Conservation (phyloP, 2,797 vertebrate genomes). For the Lutjanus argentimaculatus region DNA sequence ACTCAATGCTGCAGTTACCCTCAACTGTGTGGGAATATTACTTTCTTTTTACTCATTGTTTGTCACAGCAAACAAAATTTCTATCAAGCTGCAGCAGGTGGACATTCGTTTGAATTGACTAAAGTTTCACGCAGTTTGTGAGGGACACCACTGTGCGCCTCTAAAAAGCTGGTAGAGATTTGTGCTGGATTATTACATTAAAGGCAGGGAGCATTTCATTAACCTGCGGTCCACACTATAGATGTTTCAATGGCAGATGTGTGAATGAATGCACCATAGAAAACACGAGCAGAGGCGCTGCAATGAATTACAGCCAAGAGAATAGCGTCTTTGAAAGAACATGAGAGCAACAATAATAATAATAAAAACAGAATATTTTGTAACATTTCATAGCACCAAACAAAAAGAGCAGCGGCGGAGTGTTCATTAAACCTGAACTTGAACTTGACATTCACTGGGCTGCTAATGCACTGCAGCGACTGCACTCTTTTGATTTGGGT, state of each 20-base stretch:
- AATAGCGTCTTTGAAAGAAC: conserved; percentile 5
- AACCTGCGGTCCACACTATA: conserved; percentile 25
- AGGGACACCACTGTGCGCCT: conserved; percentile 1
- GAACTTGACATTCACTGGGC: conserved; percentile 58
- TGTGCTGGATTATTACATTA: conserved; percentile 16
- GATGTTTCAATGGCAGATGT: conserved; percentile 38
- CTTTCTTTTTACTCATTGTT: neutral
- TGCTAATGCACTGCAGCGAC: conserved; percentile 55
- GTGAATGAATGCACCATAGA: conserved; percentile 27
- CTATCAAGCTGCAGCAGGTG: neutral
- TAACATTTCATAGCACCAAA: conserved; percentile 23
- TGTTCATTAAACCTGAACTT: conserved; percentile 61
- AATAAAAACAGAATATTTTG: conserved; percentile 15
- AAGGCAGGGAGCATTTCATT: conserved; percentile 44
- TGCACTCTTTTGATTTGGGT: conserved; percentile 63
- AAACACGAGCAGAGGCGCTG: neutral
- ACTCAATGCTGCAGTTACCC: neutral
- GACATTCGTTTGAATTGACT: conserved; percentile 4
- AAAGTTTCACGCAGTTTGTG: conserved; percentile 3
- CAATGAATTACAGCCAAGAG: conserved; percentile 20
- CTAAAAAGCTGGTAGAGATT: conserved; percentile 26
- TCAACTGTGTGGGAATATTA: neutral
- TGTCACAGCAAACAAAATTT: neutral
- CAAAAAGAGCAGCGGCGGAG: conserved; percentile 40
- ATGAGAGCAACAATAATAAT: neutral